Evolutionary conservation across 2,113 vertebrate species (phyloP), one percentile per base, ranked within the genome.

Genomic region (Leptocoma aspasia): DNA sequence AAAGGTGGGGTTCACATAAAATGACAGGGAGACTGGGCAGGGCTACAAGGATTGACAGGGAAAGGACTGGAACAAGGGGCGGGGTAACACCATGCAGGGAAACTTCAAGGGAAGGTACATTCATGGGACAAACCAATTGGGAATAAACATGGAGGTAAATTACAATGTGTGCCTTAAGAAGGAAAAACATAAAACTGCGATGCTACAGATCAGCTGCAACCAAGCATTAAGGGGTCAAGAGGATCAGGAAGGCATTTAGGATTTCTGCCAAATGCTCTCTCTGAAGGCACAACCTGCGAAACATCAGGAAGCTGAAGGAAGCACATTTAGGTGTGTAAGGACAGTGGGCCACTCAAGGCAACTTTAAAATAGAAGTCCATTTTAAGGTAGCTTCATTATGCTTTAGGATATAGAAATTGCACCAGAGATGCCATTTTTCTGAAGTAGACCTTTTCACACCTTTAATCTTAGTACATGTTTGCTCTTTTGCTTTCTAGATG

Each of bases 401-500:
- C 47, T 86, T 78, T 78, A 27, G 10, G 26, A 27, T 72, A 79
- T 35, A 52, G 84, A 81, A 89, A 49, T 17, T 41, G 12, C 41
- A 69, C 37, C 22, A 81, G 57, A 82, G 9, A 35, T 50, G 11
- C 8, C 2, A 1, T 49, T 92, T 81, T 84, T 91, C 56, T 83
- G 61, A 54, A 42, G 49, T 1, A 80, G 20, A 15, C 15, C 2
- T 93, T 84, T 90, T 61, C 19, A 65, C 39, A 13, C 37, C 41
- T 76, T 91, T 41, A 49, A 28, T 35, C 15, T 84, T 82, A 41
- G 3, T 31, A 39, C 14, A 30, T 6, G 5, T 82, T 73, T 71
- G 24, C 75, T 72, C 19, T 86, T 57, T 84, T 47, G 73, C 47
- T 71, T 18, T 86, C 33, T 75, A 99, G 99, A 96, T 99, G 99